Base-by-base conservation (phyloP, 2,797 vertebrate genomes). In the Adelosebastes latens region DNA sequence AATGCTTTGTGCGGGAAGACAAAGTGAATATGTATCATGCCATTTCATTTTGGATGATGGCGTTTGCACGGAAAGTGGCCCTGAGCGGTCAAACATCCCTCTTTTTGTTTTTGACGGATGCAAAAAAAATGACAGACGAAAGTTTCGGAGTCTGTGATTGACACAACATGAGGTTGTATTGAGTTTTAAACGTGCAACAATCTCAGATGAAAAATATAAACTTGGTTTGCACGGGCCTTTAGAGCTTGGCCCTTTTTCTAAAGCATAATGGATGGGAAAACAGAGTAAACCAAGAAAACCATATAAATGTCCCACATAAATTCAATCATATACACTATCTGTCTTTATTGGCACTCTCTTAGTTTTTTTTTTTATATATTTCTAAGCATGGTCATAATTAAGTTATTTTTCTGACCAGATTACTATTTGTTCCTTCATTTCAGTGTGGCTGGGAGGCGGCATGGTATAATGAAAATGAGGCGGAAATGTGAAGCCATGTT, bases 401-500 rank as follows among this genome's bases (percentile, higher is more conserved):
- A 78, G 80, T 79, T 82, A 88, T 90, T 87, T 79, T 82, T 76
- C 75, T 83, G 72, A 76, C 73, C 55, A 42, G 61, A 83, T 88
- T 67, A 66, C 46, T 42, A 55, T 63, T n/a, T 75, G 29, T 49
- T 27, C 10, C 55, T 31, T 70, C 2, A 24, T 60, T 31, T 39
- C 29, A 56, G 18, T 52, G 7, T 59, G 25, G 58, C 52, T 64
- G 24, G 8, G 71, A 84, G 80, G 77, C 66, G 75, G 66, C 60
- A 77, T 20, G 24, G 70, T 72, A 83, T 79, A 89, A 92, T 92
- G 81, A 79, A 88, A 84, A 89, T 83, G 60, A 79, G 76, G 69
- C 66, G 18, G 63, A 81, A 73, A 87, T 87, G 77, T 87, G 80
- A 87, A 90, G 86, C 83, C 86, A 81, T 84, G 88, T 89, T 81